Evolutionary conservation across 2,888 invertebrate species (phyloP).

Genomic region (Ernsta delagoae): DNA sequence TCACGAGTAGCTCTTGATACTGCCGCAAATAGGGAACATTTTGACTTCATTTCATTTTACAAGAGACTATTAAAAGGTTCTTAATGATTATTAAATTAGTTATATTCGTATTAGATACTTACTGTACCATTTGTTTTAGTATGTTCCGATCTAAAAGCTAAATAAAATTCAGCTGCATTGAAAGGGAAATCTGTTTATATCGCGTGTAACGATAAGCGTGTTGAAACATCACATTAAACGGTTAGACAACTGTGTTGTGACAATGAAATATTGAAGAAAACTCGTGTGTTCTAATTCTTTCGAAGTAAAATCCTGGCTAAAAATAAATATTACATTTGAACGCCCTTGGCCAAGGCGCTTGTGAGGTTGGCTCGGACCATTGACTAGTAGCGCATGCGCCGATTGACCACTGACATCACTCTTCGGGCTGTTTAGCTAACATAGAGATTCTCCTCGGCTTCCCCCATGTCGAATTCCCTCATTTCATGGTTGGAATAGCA

Average conservation of each 20-base stretch:
- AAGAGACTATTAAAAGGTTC: too few relatives aligned
- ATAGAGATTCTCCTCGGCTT: conserved; percentile 36
- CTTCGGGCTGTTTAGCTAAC: background rate
- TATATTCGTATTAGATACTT: too few relatives aligned
- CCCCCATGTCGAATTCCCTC: background rate
- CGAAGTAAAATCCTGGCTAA: conserved; percentile 42
- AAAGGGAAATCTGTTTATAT: conserved; percentile 5
- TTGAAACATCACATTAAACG: conserved; percentile 21
- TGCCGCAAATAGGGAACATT: too few relatives aligned
- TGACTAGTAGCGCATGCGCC: conserved; percentile 42
- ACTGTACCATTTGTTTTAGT: too few relatives aligned
- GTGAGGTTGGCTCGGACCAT: conserved; percentile 44
- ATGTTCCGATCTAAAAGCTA: too few relatives aligned
- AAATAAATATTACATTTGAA: conserved; percentile 47
- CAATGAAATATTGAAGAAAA: conserved; percentile 42
- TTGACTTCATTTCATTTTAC: too few relatives aligned
- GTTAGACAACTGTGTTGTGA: conserved; percentile 36
- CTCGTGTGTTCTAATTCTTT: conserved; percentile 40
- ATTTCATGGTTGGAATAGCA: conserved; percentile 1
- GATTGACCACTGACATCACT: conserved; percentile 37
- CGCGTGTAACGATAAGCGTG: conserved; percentile 10
- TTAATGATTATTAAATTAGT: too few relatives aligned
- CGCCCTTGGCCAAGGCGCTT: conserved; percentile 51
- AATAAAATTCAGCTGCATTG: too few relatives aligned
- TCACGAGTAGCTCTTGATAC: too few relatives aligned